Conservation (phyloP, 2,113 vertebrate genomes). For the Lophius piscatorius region DNA sequence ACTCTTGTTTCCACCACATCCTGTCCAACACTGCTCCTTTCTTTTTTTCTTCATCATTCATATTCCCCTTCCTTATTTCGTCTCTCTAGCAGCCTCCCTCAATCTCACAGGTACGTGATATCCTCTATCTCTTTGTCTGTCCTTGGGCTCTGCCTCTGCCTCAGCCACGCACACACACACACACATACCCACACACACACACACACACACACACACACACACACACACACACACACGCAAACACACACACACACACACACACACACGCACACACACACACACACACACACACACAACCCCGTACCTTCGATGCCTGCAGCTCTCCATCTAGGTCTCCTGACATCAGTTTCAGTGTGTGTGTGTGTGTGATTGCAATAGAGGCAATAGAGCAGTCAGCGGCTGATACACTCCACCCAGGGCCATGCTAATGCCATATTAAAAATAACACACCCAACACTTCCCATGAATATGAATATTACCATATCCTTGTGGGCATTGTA, state of each 20-base stretch:
- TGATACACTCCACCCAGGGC: constrained; percentile 73
- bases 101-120: constrained; percentile 56
- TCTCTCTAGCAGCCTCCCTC: constrained; percentile 23
- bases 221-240: too few relatives aligned
- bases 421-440: constrained; percentile 81
- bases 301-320: constrained; percentile 58
- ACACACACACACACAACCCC: background rate
- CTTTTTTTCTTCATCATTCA: constrained; percentile 16
- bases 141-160: constrained; percentile 43
- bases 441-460: constrained; percentile 78
- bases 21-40: constrained; percentile 47
- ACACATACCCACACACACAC: too few relatives aligned
- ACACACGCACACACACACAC: too few relatives aligned
- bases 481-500: constrained; percentile 76
- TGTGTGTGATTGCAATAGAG: constrained; percentile 71
- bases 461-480: constrained; percentile 77
- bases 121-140: constrained; percentile 35
- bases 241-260: background rate
- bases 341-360: constrained; percentile 63
- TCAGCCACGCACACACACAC: too few relatives aligned
- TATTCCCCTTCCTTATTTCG: constrained; percentile 4
- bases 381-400: constrained; percentile 74
- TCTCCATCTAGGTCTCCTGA: constrained; percentile 69
- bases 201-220: constrained; percentile 9
- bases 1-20: constrained; percentile 64